These are phyloP conservation scores for Porites australiensis DNA, from an alignment of 64 coral and sea anemone genomes.

Conservation along the genomic window DNA sequence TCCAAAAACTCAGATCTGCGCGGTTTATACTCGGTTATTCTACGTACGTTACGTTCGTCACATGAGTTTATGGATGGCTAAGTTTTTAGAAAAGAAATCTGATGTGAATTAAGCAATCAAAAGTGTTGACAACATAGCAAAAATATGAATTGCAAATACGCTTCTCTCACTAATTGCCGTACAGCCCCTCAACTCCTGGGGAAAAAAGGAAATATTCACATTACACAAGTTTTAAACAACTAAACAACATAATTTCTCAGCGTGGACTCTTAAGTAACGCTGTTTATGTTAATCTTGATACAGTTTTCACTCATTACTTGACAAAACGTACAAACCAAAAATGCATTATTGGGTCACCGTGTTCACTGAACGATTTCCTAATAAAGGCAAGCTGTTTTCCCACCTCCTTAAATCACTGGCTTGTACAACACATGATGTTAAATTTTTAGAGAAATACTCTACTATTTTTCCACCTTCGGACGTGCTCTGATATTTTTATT, in stretches of 20 bases:
- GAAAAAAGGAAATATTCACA: background rate
- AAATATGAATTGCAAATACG: conserved; percentile 62
- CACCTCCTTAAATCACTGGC: background rate
- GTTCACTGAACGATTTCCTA: background rate
- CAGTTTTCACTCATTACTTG: conserved; percentile 6
- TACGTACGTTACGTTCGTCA: background rate
- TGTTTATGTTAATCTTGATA: conserved; percentile 9
- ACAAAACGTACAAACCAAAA: background rate
- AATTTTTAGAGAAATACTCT: background rate
- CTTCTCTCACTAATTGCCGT: background rate
- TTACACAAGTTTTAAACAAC: conserved; percentile 17
- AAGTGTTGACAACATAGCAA: conserved; percentile 22
- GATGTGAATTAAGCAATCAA: conserved; percentile 20
- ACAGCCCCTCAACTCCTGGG: conserved; percentile 2
- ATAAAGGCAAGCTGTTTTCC: background rate
- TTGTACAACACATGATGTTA: background rate
- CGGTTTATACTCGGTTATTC: background rate
- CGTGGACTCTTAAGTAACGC: background rate
- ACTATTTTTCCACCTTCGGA: background rate
- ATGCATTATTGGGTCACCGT: background rate
- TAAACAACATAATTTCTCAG: conserved; percentile 1
- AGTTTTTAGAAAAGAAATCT: conserved; percentile 1
- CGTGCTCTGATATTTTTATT: background rate
- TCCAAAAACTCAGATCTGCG: background rate
- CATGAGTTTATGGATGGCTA: background rate